Conservation (phyloP, 2,113 vertebrate species). For the Lamprotornis superbus region DNA sequence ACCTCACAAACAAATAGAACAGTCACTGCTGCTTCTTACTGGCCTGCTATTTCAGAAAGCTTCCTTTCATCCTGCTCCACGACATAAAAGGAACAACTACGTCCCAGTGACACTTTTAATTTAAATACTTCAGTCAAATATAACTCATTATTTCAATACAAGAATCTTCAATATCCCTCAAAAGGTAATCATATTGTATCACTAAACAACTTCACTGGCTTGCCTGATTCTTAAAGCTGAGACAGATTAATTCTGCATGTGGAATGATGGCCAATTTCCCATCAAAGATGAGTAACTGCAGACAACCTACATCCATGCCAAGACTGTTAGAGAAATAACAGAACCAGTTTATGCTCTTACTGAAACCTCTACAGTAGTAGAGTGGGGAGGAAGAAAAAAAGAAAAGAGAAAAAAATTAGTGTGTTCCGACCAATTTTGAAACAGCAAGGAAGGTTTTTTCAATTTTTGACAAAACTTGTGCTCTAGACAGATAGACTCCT, state of each 20-base stretch:
- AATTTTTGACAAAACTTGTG: not conserved
- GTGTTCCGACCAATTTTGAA: not conserved
- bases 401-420: not conserved
- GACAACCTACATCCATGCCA: not conserved
- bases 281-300: not conserved
- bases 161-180: not conserved
- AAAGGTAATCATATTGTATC: fast-evolving
- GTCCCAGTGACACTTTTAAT: not conserved
- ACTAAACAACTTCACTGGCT: not conserved
- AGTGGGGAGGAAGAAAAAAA: fast-evolving
- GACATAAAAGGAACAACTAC: not conserved
- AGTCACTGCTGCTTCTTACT: not conserved
- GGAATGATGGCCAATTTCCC: not conserved
- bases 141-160: not conserved
- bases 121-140: not conserved
- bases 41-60: not conserved
- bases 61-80: not conserved
- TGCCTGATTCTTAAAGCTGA: not conserved
- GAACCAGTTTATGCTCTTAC: not conserved
- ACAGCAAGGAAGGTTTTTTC: not conserved
- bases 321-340: not conserved
- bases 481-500: not conserved
- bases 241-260: not conserved
- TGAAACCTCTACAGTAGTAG: not conserved
- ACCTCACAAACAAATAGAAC: not conserved